phyloP scores from a whole-genome alignment of 2,888 invertebrate species.

The Caenorhabditis zanzibari region DNA sequence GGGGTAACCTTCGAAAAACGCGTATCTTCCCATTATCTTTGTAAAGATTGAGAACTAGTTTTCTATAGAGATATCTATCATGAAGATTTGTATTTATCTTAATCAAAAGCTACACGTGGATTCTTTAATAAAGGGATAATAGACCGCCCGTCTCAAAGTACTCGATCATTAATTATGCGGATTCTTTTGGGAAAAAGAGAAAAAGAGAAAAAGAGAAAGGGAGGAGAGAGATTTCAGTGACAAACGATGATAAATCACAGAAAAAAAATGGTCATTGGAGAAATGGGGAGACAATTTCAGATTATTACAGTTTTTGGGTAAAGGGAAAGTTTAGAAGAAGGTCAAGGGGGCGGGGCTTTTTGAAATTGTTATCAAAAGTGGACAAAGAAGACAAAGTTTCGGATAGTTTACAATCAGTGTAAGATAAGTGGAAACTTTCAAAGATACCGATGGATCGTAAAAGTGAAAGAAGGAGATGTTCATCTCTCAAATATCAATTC shows the following conservation, averaged over 20 bases:
- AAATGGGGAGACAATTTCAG: background rate
- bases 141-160: slow-evolving; percentile 45
- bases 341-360: background rate
- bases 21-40: background rate
- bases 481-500: slow-evolving; percentile 57
- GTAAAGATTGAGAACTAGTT: slow-evolving; percentile 4
- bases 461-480: slow-evolving; percentile 8
- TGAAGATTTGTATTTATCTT: slow-evolving; percentile 16
- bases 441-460: slow-evolving; percentile 43
- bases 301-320: slow-evolving; percentile 3
- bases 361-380: slow-evolving; percentile 1
- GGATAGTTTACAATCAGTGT: slow-evolving; percentile 36
- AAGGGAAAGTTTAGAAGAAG: background rate
- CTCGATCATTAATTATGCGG: slow-evolving; percentile 53
- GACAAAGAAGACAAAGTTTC: background rate
- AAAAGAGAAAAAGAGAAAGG: background rate
- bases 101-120: slow-evolving; percentile 1
- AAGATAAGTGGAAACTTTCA: slow-evolving; percentile 19
- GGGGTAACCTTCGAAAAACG: slow-evolving; percentile 4
- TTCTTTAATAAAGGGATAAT: background rate
- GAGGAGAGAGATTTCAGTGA: slow-evolving; percentile 35
- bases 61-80: background rate
- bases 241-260: slow-evolving; percentile 45
- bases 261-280: slow-evolving; percentile 1
- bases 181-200: background rate